Evolutionary conservation across 2,797 vertebrate genomes (phyloP), one percentile per base, ranked within the genome.

Genomic region (Numenius phaeopus): DNA sequence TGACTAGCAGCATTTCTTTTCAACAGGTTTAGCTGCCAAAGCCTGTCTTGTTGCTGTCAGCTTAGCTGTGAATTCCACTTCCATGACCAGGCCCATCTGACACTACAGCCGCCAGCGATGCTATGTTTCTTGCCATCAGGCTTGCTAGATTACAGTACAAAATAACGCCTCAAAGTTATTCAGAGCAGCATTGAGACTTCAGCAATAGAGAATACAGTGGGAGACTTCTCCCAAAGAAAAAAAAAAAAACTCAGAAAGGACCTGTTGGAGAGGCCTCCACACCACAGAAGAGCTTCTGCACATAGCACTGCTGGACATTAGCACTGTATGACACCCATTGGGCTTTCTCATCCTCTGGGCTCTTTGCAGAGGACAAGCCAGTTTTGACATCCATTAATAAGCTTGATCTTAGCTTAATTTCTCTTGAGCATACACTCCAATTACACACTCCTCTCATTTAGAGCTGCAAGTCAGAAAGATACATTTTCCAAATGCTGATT

Each of bases 61-160:
- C 49, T 67, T 46, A 30, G 37, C 58, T 14, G 24, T 54, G 23
- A 92, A 65, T 46, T 40, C 73, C 42, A 50, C 55, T 64, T 66
- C 23, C 2, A 0, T 0, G 0, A 61, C 4, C 1, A 59, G 29
- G 57, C 39, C 47, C 47, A 16, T 29, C 16, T 23, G 32, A 66
- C 24, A 18, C 30, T 3, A 30, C 26, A 83, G 81, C 46, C 65
- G 72, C 22, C 49, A 22, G n/a, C 0, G 19, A 55, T 5, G 44
- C 37, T n/a, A 5, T 3, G 8, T 13, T 37, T 50, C 57, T 70
- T 50, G 34, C 44, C 52, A 57, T n/a, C 40, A 49, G n/a, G 21
- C 14, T 71, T 59, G 27, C 40, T 39, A 52, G 55, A 30, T 12
- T 8, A 13, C 61, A 52, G 58, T 5, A 64, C 40, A 40, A 86